Conservation (phyloP, 2,797 vertebrate species). For the Tolypeutes matacus region DNA sequence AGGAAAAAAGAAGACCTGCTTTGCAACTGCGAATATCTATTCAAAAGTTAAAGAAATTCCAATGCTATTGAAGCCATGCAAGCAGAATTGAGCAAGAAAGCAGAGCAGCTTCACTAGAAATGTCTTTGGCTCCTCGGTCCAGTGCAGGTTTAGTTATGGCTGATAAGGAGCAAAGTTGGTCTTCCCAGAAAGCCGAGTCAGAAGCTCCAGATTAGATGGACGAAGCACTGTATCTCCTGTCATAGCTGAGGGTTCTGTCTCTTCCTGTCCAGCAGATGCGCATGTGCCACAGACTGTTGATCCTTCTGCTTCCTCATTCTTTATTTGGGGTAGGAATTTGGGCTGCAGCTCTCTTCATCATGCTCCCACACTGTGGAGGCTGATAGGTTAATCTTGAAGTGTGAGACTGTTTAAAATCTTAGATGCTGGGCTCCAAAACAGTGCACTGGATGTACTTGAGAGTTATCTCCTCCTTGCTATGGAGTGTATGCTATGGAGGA, state of each 20-base stretch:
- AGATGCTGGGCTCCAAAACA: no score
- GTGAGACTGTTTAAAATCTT: not conserved
- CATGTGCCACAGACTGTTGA: not conserved
- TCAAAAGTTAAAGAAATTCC: not conserved
- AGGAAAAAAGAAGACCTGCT: not conserved
- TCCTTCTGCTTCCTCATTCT: not conserved
- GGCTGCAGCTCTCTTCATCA: not conserved
- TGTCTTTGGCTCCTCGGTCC: not conserved
- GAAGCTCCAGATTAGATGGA: not conserved
- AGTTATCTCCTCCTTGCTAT: not conserved
- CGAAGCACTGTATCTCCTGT: not conserved
- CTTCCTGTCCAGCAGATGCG: not conserved
- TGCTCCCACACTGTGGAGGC: fast-evolving
- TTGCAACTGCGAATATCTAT: not conserved
- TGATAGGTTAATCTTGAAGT: not conserved
- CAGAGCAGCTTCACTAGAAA: not conserved
- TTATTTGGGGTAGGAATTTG: not conserved
- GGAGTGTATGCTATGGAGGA: not conserved
- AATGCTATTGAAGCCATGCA: not conserved
- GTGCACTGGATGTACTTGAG: not conserved
- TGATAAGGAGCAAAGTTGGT: fast-evolving
- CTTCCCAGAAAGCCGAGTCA: not conserved
- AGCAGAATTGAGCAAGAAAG: not conserved
- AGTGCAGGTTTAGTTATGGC: fast-evolving
- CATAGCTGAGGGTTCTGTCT: not conserved